A percentile compares a stretch with the other conserved stretches of the same genome.
Conservation (phyloP, 2,113 vertebrate species). For the Sminthopsis crassicaudata region DNA sequence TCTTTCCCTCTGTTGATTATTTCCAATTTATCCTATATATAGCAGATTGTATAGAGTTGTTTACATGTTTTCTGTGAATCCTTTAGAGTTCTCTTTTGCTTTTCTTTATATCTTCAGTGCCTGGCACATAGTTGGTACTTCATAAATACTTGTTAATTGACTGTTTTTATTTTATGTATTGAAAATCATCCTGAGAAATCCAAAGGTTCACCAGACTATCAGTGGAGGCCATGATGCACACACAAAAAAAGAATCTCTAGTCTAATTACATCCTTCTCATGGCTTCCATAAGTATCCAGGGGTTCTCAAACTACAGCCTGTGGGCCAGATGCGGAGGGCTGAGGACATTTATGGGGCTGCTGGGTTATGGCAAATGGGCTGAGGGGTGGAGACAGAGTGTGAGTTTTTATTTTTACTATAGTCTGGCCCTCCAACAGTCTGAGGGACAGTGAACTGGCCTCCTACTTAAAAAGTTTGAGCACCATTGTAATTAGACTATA, state of each 20-base stretch:
- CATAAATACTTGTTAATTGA: not conserved
- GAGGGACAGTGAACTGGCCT: too few species aligned
- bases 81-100: not conserved
- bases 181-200: not conserved
- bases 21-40: not conserved
- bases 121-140: not conserved
- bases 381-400: too few species aligned
- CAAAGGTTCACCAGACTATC: not conserved
- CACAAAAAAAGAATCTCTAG: not conserved
- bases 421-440: too few species aligned
- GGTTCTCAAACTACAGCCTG: too few species aligned
- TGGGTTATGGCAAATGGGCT: too few species aligned
- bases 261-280: conserved; percentile 16
- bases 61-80: not conserved
- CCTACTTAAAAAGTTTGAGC: too few species aligned
- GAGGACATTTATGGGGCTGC: too few species aligned
- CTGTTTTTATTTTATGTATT: not conserved
- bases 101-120: not conserved
- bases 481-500: not conserved
- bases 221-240: not conserved
- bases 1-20: not conserved
- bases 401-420: too few species aligned
- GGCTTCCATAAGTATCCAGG: conserved; percentile 32
- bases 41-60: not conserved
- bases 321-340: too few species aligned